A percentile compares a stretch with the other conserved stretches of the same genome.
These are phyloP conservation scores for Cossypha polioptera DNA, from an alignment of 2,797 vertebrate species.

Conservation along the genomic window DNA sequence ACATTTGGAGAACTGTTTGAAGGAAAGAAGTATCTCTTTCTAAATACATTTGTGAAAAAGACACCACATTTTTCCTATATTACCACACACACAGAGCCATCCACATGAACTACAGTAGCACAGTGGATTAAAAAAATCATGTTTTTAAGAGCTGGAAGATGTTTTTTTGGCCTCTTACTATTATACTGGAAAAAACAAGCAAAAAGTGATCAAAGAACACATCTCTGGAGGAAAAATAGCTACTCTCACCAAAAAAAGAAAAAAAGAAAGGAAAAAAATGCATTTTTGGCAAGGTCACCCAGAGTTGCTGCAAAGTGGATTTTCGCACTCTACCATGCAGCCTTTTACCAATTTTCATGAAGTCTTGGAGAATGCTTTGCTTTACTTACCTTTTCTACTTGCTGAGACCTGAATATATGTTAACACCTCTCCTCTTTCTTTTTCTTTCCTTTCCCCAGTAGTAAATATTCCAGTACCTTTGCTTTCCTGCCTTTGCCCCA, in stretches of 20 bases:
- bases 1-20: background rate
- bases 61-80: background rate
- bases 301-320: background rate
- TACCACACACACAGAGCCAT: background rate
- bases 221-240: background rate
- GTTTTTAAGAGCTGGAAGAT: background rate
- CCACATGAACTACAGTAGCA: background rate
- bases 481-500: background rate
- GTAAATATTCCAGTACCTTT: background rate
- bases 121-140: background rate
- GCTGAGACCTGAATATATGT: background rate
- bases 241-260: background rate
- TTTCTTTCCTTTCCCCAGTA: background rate
- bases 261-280: background rate
- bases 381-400: background rate
- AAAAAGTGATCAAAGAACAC: background rate
- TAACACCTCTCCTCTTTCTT: background rate
- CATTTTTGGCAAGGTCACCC: background rate
- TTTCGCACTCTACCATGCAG: background rate
- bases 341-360: background rate
- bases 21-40: background rate
- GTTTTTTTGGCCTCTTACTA: background rate
- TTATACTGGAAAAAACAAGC: background rate
- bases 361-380: background rate
- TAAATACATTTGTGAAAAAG: background rate